Evolutionary conservation across 2,888 invertebrate genomes (phyloP).

Genomic region (Zhuqinia jingwanae): DNA sequence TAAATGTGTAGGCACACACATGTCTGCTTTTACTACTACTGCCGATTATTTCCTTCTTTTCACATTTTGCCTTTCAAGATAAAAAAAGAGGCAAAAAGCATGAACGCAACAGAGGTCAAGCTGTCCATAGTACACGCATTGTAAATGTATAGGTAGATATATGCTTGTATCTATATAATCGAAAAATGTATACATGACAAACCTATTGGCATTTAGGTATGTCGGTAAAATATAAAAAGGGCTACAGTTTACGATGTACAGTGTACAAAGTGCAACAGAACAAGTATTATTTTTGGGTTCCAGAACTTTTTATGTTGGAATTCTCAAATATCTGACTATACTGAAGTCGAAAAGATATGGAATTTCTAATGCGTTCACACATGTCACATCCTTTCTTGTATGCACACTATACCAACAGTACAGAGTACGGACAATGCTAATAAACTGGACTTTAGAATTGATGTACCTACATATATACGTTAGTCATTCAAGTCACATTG

Average conservation of each 20-base stretch:
- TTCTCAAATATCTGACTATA: not conserved
- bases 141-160: not conserved
- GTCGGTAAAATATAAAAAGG: too few relatives aligned
- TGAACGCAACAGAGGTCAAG: constrained; percentile 55
- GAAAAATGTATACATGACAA: not conserved
- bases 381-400: not conserved
- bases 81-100: constrained; percentile 13
- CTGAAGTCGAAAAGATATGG: not conserved
- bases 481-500: constrained; percentile 64
- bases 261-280: too few relatives aligned
- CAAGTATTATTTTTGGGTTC: too few relatives aligned
- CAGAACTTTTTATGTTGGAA: not conserved
- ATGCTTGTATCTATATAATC: not conserved
- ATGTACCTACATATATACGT: constrained; percentile 65
- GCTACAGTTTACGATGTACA: too few relatives aligned
- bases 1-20: not conserved
- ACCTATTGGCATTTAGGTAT: too few relatives aligned
- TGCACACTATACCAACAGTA: not conserved
- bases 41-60: not conserved
- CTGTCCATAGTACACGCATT: constrained; percentile 10
- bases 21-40: not conserved
- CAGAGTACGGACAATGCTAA: not conserved
- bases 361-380: not conserved
- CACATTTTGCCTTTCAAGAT: not conserved
- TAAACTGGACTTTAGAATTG: constrained; percentile 53